Evolutionary conservation across 2,113 vertebrate genomes (phyloP).

Genomic region (Larimichthys crocea): DNA sequence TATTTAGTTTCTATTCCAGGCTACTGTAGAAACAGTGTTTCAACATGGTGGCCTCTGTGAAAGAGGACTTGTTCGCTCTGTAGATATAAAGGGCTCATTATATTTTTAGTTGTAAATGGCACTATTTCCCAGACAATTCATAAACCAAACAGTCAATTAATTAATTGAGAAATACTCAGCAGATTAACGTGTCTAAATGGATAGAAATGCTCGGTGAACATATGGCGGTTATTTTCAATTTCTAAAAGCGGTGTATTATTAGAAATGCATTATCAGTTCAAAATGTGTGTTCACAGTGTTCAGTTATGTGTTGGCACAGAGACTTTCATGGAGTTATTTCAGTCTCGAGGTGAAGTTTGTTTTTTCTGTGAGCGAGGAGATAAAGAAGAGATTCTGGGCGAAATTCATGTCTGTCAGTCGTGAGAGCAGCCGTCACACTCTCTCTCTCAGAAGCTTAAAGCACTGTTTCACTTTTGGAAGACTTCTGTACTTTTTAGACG

Average conservation of each 20-base stretch:
- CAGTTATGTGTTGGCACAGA: background rate
- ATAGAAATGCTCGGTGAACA: background rate
- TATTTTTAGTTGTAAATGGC: too few relatives aligned
- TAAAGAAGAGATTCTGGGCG: constrained; percentile 12
- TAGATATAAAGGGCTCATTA: too few relatives aligned
- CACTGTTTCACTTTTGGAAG: constrained; percentile 26
- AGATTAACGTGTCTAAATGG: background rate
- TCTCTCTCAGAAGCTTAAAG: constrained; percentile 3
- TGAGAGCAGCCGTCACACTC: constrained; percentile 11
- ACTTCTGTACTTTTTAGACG: constrained; percentile 18
- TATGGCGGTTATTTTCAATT: background rate
- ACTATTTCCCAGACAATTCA: background rate
- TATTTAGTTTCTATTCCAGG: too few relatives aligned
- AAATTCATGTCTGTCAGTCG: constrained; percentile 25
- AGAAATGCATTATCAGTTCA: background rate
- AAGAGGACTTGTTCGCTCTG: too few relatives aligned
- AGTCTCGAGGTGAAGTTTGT: background rate
- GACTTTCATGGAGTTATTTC: background rate
- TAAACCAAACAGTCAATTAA: background rate
- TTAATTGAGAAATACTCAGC: background rate
- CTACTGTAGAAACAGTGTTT: too few relatives aligned
- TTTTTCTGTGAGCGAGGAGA: background rate
- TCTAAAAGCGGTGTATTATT: background rate
- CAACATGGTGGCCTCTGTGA: too few relatives aligned
- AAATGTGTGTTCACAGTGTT: background rate